Percentiles rank a stretch among this genome's conserved stretches.
phyloP scores from a whole-genome alignment of 2,888 invertebrate genomes.

The Tortricodes alternella region DNA sequence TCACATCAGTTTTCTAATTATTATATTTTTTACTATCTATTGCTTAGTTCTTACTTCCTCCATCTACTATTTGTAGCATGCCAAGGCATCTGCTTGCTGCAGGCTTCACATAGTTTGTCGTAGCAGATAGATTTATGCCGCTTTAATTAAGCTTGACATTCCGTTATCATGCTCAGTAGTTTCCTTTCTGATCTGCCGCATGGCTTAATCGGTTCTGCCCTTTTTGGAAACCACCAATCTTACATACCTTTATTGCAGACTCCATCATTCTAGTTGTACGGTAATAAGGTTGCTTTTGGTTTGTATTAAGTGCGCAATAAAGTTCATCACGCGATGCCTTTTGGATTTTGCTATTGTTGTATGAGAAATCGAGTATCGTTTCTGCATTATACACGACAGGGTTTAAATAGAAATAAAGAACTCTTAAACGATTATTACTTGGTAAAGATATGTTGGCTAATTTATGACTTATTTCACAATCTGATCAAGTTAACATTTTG shows the following conservation, averaged over 20 bases:
- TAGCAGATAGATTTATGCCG: slow-evolving; percentile 22
- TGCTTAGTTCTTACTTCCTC: no score
- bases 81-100: slow-evolving; percentile 9
- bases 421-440: not conserved
- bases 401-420: not conserved
- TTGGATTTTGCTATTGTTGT: slow-evolving; percentile 4
- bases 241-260: not conserved
- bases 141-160: slow-evolving; percentile 32
- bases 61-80: not conserved
- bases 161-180: slow-evolving; percentile 27
- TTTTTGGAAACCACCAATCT: slow-evolving; percentile 18
- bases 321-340: slow-evolving; percentile 17
- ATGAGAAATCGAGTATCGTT: slow-evolving; percentile 20
- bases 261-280: not conserved
- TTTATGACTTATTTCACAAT: not conserved
- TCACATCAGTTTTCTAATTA: no score
- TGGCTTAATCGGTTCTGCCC: slow-evolving; percentile 29
- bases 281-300: not conserved
- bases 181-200: slow-evolving; percentile 23
- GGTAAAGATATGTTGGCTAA: not conserved
- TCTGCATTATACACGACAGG: not conserved
- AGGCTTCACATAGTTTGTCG: slow-evolving; percentile 8
- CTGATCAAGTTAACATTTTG: not conserved
- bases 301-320: not conserved
- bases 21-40: no score